Evolutionary conservation across 2,888 invertebrate genomes (phyloP), one percentile per base, ranked within the genome.

Genomic region (Nipponacmea schrenckii): DNA sequence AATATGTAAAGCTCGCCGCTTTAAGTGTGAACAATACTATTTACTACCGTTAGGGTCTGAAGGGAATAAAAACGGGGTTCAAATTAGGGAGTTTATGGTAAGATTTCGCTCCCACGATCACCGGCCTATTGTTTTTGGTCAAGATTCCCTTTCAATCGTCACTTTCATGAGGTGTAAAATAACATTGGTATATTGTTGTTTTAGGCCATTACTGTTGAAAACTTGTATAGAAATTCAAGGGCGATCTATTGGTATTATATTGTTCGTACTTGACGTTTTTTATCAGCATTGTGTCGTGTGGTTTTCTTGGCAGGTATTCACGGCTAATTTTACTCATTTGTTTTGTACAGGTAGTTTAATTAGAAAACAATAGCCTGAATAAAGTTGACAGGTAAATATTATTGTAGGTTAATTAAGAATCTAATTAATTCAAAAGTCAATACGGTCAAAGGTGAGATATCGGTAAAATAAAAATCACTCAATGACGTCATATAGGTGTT

Each of bases 391-490:
- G 24, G n/a, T 56, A 0, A 24, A 3, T 56, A 56, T 56, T 56
- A 56, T 56, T 56, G 20, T 56, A 56, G 24, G 56, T 56, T 56
- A 56, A 56, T 56, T 56, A 56, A 56, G 24, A 56, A 20, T 56
- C 24, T 10, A 39, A 56, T 20, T 56, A 56, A 56, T 56, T 56
- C n/a, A 56, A 24, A 56, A 56, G 31, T 39, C 39, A 39, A 39
- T 39, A 39, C 39, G 39, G 39, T 39, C 39, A 39, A 39, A 39
- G 39, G 39, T 39, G 39, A 39, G 39, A 39, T 39, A 39, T 39
- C 4, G 39, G 39, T 39, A 39, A 8, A 39, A 31, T 3, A 8
- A 39, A 39, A 8, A 39, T 39, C 39, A 39, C 39, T 39, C 39
- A 39, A 10, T 39, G 39, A 39, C 39, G 39, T 39, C 39, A 39